Base-by-base conservation (phyloP, 2,888 invertebrate genomes). In the Microplitis deprimator region DNA sequence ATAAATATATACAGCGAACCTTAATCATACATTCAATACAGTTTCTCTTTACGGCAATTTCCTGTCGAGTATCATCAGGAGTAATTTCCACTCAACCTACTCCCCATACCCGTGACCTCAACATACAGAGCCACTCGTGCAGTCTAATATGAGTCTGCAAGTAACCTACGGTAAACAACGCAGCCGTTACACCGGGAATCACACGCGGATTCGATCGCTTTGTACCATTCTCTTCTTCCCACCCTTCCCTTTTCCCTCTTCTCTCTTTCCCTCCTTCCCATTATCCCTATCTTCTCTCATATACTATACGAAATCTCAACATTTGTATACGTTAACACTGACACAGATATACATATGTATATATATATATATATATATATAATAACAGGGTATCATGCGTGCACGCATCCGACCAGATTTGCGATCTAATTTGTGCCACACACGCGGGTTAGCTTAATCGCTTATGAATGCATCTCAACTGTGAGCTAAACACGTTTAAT, bases 391-490 rank as follows among this genome's bases (percentile, higher is more conserved):
- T 70, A 70, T 73, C 8, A 60, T 62, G 70, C 74, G 73, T 68
- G 64, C 50, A 74, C 67, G 75, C 70, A 73, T 67, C 20, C 71
- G 70, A 71, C 64, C 68, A 73, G 74, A 71, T 79, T 76, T 72
- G 78, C 78, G 74, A 78, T 81, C 73, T 77, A 79, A 80, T 81
- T 81, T 79, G 77, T 71, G 69, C 68, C n/a, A 61, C 73, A 74
- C 77, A 70, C 60, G 70, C 59, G 64, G 67, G 81, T 71, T 80
- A 77, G 79, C 81, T 82, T 86, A 85, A 86, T 86, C 82, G 82
- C 81, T 83, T 82, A 81, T 79, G 80, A 83, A 82, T 82, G 79
- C 83, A 79, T 80, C 81, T 79, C 81, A 76, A 79, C 80, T 79
- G 71, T 78, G 79, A 70, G 76, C 79, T 76, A 81, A 29, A 75